Conservation (phyloP, 1,140 invertebrate species). For the Trichonephila clavipes region DNA sequence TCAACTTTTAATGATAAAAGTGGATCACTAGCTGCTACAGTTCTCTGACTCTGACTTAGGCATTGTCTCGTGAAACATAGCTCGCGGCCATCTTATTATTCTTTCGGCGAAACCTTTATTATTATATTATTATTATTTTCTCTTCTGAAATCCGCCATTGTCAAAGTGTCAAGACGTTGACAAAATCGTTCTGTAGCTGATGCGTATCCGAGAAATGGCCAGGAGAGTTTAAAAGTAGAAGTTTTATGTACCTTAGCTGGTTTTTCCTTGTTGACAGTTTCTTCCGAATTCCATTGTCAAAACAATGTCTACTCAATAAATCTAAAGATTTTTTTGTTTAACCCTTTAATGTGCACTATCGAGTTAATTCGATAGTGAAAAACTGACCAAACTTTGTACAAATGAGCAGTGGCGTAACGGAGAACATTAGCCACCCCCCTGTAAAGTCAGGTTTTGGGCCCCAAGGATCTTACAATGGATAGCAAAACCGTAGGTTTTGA, state of each 20-base stretch:
- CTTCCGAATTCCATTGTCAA: background rate
- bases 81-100: background rate
- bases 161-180: conserved; percentile 3
- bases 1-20: conserved; percentile 38
- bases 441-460: too few species aligned
- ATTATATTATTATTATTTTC: background rate
- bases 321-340: too few species aligned
- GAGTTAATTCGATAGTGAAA: too few species aligned
- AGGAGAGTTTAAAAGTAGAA: background rate
- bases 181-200: background rate
- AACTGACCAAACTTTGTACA: too few species aligned
- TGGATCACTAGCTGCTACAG: conserved; percentile 10
- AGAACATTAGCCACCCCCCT: too few species aligned
- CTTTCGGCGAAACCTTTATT: background rate
- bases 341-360: too few species aligned
- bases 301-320: too few species aligned
- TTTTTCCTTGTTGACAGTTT: background rate
- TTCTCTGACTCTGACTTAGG: background rate
- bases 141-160: background rate
- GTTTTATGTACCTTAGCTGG: background rate
- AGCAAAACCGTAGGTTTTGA: too few species aligned
- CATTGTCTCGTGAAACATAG: background rate
- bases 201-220: background rate
- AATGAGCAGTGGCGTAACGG: too few species aligned
- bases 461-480: too few species aligned